Evolutionary conservation across 2,113 vertebrate genomes (phyloP).

Genomic region (Podiceps cristatus): DNA sequence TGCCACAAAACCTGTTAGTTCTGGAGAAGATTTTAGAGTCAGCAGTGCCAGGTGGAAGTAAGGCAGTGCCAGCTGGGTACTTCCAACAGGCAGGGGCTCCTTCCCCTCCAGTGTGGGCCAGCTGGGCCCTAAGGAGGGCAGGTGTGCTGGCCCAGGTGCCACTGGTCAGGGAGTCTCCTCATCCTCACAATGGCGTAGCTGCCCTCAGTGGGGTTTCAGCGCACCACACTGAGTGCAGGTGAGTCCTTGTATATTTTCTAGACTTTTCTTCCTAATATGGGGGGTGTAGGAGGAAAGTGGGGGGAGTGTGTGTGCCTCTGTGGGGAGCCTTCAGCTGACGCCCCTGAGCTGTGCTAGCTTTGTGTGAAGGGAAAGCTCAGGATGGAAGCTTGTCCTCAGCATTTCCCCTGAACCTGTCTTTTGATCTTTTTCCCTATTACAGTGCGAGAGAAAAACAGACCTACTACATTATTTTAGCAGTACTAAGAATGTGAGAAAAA

Average conservation of each 20-base stretch:
- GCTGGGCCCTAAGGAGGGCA: accelerated
- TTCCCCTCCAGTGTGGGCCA: background rate
- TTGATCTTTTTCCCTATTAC: background rate
- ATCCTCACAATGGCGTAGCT: accelerated
- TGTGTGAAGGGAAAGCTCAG: background rate
- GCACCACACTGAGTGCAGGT: accelerated
- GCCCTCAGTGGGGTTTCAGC: accelerated
- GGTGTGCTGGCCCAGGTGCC: accelerated
- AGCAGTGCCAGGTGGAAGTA: background rate
- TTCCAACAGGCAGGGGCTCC: background rate
- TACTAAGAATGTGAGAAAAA: background rate
- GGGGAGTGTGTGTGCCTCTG: accelerated
- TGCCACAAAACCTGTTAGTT: background rate
- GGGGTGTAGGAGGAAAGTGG: too few species aligned
- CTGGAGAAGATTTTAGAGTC: constrained; percentile 9
- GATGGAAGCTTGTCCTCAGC: background rate
- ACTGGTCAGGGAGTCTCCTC: too few species aligned
- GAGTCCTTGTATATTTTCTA: background rate
- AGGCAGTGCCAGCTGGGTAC: background rate
- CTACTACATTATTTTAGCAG: background rate
- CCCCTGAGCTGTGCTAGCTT: background rate
- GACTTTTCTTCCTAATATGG: background rate
- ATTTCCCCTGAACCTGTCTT: background rate
- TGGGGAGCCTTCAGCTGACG: background rate
- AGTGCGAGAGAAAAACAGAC: background rate